Evolutionary conservation across 2,888 invertebrate genomes (phyloP), one percentile per base, ranked within the genome.

Genomic region (Octodonta nipae): DNA sequence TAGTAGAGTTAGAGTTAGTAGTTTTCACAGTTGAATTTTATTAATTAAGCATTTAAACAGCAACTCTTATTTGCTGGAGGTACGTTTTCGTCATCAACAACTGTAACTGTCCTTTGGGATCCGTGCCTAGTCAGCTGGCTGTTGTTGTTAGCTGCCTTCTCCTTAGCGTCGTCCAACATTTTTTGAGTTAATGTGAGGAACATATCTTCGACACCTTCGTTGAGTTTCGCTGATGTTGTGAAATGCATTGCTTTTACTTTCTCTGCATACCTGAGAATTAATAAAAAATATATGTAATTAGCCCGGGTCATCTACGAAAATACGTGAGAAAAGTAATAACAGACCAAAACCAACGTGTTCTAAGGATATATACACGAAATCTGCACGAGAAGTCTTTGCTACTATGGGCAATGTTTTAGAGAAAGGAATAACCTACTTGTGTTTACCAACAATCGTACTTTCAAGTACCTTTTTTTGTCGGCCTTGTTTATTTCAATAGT

Each of bases 221-320:
- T 91, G 36, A 78, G 62, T 64, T 95, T 95, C 1, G 95, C 95
- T 15, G 93, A 93, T 16, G 92, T 89, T 56, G 86, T 81, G 60
- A 79, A 87, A 63, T 93, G 92, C 50, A 77, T 75, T 1, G 95
- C 93, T 33, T 89, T 91, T 4, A 93, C 92, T 58, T 83, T 81
- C 42, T 72, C 71, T 3, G 93, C 82, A 64, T 93, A 93, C 36
- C 87, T 89, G 60, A 30, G 66, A 66, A n/a, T n/a, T n/a, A n/a
- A n/a, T n/a, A n/a, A n/a, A n/a, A n/a, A n/a, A n/a, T n/a, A n/a
- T n/a, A n/a, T n/a, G n/a, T n/a, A n/a, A n/a, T n/a, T n/a, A n/a
- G n/a, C n/a, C n/a, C n/a, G n/a, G n/a, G n/a, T n/a, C n/a, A n/a
- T n/a, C n/a, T n/a, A n/a, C n/a, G n/a, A n/a, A n/a, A n/a, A n/a